Evolutionary conservation across 2,797 vertebrate genomes (phyloP), one percentile per base, ranked within the genome.

Genomic region (Lutjanus campechanus): DNA sequence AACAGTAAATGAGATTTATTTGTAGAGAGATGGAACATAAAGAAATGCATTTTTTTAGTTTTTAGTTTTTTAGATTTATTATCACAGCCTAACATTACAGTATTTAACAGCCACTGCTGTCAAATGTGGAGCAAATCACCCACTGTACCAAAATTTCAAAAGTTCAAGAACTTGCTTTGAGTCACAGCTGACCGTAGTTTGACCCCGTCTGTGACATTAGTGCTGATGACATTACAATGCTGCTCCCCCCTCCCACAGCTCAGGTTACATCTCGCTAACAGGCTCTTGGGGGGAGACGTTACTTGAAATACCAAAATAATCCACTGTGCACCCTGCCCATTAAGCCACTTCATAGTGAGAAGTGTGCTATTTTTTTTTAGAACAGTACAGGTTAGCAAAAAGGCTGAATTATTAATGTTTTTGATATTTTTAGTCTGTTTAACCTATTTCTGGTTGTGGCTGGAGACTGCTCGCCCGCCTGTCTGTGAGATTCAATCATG

Each of bases 401-500:
- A 92, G 91, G 73, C 88, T 92, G 85, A 95, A 96, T 95, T 94
- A 95, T 95, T 94, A 95, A 95, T 95, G 93, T 92, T 93, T 93
- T 88, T 73, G 77, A 86, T 94, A 95, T 95, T 95, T 95, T 94
- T 95, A 95, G 94, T 85, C 87, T 90, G 84, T 95, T 95, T 96
- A 95, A 95, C 95, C 94, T 93, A 95, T 95, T 96, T 95, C 85
- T 92, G 88, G 92, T 93, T 95, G 82, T 93, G 93, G 91, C 94
- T 95, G 89, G 94, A 95, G 94, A 94, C 91, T 81, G 86, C 83
- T 90, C 29, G 83, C 82, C 86, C 41, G 87, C 86, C 72, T 87
- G 92, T 93, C 94, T 95, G 90, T 88, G 94, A 93, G 86, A 94
- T 84, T 90, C 81, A 91, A 81, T 94, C 93, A 95, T 90, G 92